Percentiles rank a stretch among this genome's conserved stretches.
Conservation (phyloP, 2,888 invertebrate genomes). For the Phyto melanocephala region DNA sequence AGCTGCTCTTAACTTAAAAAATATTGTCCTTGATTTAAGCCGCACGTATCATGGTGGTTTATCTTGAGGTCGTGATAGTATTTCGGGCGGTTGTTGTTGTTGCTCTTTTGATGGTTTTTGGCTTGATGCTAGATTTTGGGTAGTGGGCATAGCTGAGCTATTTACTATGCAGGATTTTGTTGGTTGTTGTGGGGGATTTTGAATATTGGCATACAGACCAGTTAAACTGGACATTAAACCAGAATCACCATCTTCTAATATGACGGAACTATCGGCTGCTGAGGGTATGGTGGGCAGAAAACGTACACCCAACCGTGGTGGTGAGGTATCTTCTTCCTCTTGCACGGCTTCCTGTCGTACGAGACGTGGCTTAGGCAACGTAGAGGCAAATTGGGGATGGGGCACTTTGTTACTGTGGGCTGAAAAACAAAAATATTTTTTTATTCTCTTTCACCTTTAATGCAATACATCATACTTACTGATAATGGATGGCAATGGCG, state of each 20-base stretch:
- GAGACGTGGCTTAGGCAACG: conserved; percentile 84
- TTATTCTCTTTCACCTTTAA: too few species aligned
- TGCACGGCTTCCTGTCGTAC: conserved; percentile 90
- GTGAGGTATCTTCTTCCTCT: conserved; percentile 83
- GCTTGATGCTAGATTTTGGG: not conserved
- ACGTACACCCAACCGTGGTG: conserved; percentile 80
- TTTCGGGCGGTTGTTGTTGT: conserved; percentile 17
- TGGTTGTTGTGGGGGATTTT: conserved; percentile 51
- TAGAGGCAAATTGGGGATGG: conserved; percentile 65
- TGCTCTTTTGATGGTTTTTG: conserved; percentile 6
- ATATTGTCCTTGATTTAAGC: conserved; percentile 56
- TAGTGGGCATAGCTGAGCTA: conserved; percentile 65
- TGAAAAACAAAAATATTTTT: conserved; percentile 61
- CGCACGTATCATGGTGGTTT: conserved; percentile 43
- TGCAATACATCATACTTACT: conserved; percentile 67
- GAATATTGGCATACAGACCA: conserved; percentile 45
- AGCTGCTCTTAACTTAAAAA: conserved; percentile 39
- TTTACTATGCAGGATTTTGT: conserved; percentile 60
- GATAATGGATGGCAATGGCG: conserved; percentile 78
- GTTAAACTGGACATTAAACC: conserved; percentile 51
- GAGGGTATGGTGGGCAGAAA: conserved; percentile 87
- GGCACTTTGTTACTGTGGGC: conserved; percentile 75
- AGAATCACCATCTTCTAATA: conserved; percentile 82
- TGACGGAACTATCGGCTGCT: conserved; percentile 85
- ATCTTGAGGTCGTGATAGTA: conserved; percentile 39